Evolutionary conservation across 2,888 invertebrate genomes (phyloP).

Genomic region (Zele albiditarsus): DNA sequence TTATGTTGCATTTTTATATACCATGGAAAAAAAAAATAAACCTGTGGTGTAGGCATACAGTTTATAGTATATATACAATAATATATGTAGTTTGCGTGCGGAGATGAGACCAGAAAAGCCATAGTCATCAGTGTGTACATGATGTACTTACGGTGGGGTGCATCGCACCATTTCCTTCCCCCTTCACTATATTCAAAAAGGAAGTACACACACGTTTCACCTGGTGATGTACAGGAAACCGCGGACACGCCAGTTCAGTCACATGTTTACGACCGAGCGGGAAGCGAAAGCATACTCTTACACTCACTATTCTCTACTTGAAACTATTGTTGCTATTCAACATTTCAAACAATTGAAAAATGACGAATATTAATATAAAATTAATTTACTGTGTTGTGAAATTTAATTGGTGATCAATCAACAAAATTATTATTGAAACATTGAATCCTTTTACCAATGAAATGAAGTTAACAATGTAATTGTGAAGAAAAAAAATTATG

Average conservation of each 20-base stretch:
- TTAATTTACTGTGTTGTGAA: not conserved
- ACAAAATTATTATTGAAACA: not conserved
- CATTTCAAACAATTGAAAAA: not conserved
- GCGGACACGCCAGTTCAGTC: slow-evolving; percentile 61
- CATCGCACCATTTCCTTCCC: slow-evolving; percentile 31
- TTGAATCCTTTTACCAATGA: slow-evolving; percentile 4
- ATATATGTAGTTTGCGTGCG: slow-evolving; percentile 3
- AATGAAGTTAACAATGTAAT: slow-evolving; percentile 19
- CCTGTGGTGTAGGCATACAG: not conserved
- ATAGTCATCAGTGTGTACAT: not conserved
- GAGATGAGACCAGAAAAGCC: slow-evolving; percentile 7
- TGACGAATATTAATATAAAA: not conserved
- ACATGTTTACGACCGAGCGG: slow-evolving; percentile 60
- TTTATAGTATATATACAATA: not conserved
- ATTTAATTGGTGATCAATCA: not conserved
- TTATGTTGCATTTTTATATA: slow-evolving; percentile 1
- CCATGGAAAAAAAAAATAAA: not conserved
- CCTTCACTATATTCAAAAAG: slow-evolving; percentile 48
- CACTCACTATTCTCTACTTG: not conserved
- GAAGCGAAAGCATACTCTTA: slow-evolving; percentile 29
- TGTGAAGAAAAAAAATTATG: slow-evolving; percentile 41
- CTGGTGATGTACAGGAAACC: slow-evolving; percentile 63
- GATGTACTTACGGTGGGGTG: slow-evolving; percentile 11
- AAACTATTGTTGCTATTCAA: not conserved
- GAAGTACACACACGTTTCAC: slow-evolving; percentile 67